Evolutionary conservation across 2,113 vertebrate genomes (phyloP).

Genomic region (Oenanthe oenanthe): DNA sequence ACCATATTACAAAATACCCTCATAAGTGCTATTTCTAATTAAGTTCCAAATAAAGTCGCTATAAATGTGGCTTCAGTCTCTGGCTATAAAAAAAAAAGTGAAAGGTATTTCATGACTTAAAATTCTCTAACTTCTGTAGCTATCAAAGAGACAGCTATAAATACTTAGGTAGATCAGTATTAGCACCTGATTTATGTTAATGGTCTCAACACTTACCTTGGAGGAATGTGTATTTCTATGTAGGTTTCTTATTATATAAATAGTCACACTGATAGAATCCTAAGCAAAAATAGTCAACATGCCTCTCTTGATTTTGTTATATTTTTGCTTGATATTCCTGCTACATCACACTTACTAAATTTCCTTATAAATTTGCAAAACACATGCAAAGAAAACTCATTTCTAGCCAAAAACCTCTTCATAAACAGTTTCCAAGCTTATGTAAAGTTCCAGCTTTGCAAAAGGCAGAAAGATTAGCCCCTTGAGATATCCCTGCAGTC

Average conservation of each 20-base stretch:
- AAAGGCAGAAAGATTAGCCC: not conserved
- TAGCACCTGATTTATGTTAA: not conserved
- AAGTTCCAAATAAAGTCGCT: not conserved
- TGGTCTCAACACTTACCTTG: not conserved
- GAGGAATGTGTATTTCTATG: not conserved
- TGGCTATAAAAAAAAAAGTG: not conserved
- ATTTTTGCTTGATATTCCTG: not conserved
- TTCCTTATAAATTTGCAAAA: not conserved
- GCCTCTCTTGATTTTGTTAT: not conserved
- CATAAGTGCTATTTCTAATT: not conserved
- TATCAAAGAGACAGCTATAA: not conserved
- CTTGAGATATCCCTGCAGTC: not conserved
- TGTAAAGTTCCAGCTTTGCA: not conserved
- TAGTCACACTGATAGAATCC: not conserved
- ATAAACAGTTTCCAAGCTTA: not conserved
- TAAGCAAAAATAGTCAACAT: not conserved
- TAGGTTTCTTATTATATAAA: not conserved
- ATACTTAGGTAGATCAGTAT: not conserved
- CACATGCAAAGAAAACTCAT: not conserved
- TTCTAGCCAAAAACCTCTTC: not conserved
- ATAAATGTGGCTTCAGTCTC: not conserved
- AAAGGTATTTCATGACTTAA: not conserved
- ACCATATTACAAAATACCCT: too few species aligned
- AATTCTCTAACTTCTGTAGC: not conserved
- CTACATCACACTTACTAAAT: not conserved